A percentile compares a stretch with the other conserved stretches of the same genome.
Evolutionary conservation across 2,888 invertebrate species (phyloP).

Genomic region (Rhagonycha fulva): DNA sequence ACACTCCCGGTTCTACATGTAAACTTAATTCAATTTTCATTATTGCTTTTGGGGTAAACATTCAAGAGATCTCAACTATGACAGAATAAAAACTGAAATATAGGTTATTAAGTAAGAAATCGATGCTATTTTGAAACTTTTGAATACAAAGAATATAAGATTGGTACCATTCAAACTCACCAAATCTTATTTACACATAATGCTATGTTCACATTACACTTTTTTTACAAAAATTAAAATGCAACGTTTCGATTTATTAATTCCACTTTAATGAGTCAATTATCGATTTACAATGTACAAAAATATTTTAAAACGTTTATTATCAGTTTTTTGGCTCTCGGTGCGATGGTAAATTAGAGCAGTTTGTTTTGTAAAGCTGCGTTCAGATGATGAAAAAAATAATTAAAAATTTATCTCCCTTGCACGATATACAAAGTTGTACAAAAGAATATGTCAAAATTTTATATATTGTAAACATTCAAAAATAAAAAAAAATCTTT

Average conservation of each 20-base stretch:
- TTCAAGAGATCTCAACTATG: conserved; percentile 11
- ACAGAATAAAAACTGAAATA: conserved; percentile 36
- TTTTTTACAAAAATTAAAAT: background rate
- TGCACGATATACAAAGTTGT: background rate
- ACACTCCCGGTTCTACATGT: conserved; percentile 15
- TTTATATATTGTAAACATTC: too few relatives aligned
- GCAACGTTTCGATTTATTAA: background rate
- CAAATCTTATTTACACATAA: background rate
- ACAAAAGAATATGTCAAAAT: background rate
- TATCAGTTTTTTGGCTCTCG: background rate
- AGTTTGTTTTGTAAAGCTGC: background rate
- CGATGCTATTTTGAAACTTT: conserved; percentile 9
- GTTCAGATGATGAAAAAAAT: background rate
- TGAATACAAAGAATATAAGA: background rate
- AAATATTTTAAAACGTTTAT: background rate
- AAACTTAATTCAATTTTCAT: conserved; percentile 15
- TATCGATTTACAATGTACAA: background rate
- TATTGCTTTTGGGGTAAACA: conserved; percentile 13
- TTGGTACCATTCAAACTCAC: background rate
- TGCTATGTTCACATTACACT: background rate
- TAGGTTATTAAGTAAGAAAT: conserved; percentile 36
- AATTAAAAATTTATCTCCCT: background rate
- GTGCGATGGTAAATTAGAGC: background rate
- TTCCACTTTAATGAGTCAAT: background rate
- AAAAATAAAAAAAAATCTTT: too few relatives aligned